Conservation (phyloP, 2,888 invertebrate species). For the Pomacea canaliculata region DNA sequence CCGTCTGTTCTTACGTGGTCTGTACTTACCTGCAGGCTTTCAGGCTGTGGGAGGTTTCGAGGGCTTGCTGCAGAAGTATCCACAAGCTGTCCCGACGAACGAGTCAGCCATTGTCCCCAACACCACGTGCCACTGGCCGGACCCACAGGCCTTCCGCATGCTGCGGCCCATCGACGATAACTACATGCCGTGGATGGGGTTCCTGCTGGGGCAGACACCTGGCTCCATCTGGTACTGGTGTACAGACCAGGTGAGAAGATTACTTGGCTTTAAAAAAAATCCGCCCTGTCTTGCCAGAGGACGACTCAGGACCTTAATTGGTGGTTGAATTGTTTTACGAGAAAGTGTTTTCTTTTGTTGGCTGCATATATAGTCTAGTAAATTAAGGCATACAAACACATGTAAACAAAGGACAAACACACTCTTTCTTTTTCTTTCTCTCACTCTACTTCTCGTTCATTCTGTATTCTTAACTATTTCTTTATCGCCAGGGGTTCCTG, state of each 20-base stretch:
- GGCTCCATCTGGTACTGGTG: conserved; percentile 73
- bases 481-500: too few species aligned
- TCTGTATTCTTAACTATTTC: too few species aligned
- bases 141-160: conserved; percentile 70
- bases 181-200: conserved; percentile 73
- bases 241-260: conserved; percentile 67
- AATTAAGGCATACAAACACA: too few species aligned
- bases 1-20: too few species aligned
- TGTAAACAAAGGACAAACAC: too few species aligned
- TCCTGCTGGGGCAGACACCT: conserved; percentile 72
- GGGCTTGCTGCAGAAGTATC: conserved; percentile 68
- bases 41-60: conserved; percentile 69
- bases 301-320: too few species aligned
- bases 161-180: conserved; percentile 67
- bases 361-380: too few species aligned
- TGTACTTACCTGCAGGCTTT: conserved; percentile 62
- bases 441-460: too few species aligned
- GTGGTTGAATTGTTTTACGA: too few species aligned
- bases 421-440: too few species aligned
- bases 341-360: too few species aligned
- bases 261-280: background rate
- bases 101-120: conserved; percentile 46
- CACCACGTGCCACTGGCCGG: conserved; percentile 65
- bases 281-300: too few species aligned
- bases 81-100: conserved; percentile 66